Conservation (phyloP, 2,113 vertebrate species). For the Lutjanus erythropterus region DNA sequence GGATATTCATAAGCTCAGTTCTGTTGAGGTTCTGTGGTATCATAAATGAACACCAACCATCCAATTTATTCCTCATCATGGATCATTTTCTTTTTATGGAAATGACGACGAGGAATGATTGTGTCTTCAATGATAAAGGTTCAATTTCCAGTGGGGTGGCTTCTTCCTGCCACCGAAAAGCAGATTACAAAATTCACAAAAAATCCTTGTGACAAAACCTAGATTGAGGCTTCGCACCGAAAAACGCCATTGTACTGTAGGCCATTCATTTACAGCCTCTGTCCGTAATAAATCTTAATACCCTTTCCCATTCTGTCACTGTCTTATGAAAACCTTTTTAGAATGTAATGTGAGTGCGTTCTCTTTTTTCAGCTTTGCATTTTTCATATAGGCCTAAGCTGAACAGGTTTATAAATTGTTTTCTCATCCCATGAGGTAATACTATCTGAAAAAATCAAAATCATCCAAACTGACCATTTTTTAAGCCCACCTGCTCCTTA, state of each 20-base stretch:
- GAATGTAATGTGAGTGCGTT: no score
- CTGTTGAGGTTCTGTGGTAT: not conserved
- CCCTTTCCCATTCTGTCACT: not conserved
- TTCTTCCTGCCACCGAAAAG: not conserved
- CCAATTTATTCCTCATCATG: slow-evolving; percentile 28
- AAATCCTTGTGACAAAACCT: not conserved
- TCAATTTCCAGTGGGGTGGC: slow-evolving; percentile 2
- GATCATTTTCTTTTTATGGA: slow-evolving; percentile 29
- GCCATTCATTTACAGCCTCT: not conserved
- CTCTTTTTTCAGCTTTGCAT: not conserved
- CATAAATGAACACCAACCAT: not conserved
- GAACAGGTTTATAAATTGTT: no score
- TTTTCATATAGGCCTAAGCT: not conserved
- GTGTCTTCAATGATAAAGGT: slow-evolving; percentile 10
- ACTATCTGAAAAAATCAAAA: no score
- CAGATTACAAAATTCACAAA: slow-evolving; percentile 4
- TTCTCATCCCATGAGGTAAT: no score
- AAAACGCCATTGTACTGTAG: not conserved
- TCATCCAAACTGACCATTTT: no score
- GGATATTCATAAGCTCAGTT: not conserved
- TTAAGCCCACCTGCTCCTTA: no score
- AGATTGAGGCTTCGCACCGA: not conserved
- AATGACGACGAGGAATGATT: slow-evolving; percentile 25
- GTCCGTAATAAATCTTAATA: not conserved
- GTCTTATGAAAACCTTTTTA: no score